These are phyloP conservation scores for Lepilemur ruficaudatus DNA, from an alignment of 2,797 vertebrate species.

Conservation along the genomic window DNA sequence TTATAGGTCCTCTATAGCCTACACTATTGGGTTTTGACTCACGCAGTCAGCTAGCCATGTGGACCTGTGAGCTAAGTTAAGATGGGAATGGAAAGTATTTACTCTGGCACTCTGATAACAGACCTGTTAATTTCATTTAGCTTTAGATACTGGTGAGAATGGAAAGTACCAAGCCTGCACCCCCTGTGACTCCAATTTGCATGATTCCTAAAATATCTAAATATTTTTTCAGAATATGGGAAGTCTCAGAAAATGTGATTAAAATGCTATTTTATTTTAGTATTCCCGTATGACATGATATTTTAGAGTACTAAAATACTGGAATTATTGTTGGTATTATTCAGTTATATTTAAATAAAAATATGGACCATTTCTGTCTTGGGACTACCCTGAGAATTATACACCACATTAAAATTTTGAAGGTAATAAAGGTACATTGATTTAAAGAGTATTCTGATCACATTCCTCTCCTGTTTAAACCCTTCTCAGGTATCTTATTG, in stretches of 20 bases:
- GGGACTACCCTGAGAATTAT: neutral
- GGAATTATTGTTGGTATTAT: neutral
- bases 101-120: conserved; percentile 26
- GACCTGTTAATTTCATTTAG: conserved; percentile 57
- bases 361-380: neutral
- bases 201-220: conserved; percentile 8
- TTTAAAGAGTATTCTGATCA: neutral
- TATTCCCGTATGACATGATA: neutral
- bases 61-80: neutral
- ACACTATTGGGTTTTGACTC: neutral
- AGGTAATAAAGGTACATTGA: neutral
- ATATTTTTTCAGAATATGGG: neutral
- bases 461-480: neutral
- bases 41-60: neutral
- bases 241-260: conserved; percentile 36
- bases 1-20: neutral
- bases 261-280: neutral
- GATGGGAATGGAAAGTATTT: conserved; percentile 54
- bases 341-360: conserved; percentile 21
- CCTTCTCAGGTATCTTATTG: neutral
- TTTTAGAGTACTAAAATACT: neutral
- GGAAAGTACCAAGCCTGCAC: neutral
- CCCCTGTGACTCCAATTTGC: neutral
- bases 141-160: conserved; percentile 10
- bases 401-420: neutral